phyloP scores from a whole-genome alignment of 2,113 vertebrate species.

The Sturnira hondurensis region DNA sequence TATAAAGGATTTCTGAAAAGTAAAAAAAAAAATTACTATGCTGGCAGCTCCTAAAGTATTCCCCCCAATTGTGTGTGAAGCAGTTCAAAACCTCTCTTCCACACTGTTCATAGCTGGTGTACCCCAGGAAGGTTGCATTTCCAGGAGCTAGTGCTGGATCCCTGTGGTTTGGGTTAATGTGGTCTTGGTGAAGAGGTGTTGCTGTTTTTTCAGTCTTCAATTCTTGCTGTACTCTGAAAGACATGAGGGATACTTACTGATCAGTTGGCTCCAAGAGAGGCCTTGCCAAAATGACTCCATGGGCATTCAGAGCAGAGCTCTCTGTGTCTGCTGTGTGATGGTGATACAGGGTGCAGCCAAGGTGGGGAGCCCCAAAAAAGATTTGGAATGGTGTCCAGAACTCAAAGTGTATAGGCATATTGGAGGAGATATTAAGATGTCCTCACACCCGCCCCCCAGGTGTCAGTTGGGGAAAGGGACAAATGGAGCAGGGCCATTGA shows the following conservation, averaged over 20 bases:
- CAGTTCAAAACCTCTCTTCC: background rate
- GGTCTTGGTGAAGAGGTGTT: background rate
- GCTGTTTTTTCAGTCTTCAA: background rate
- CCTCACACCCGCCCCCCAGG: no score
- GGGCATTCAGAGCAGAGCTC: background rate
- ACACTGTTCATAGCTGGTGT: background rate
- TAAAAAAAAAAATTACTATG: conserved; percentile 8
- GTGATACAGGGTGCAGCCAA: no score
- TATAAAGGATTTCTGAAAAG: conserved; percentile 44
- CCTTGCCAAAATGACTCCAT: conserved; percentile 31
- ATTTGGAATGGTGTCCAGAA: no score
- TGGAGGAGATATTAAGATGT: no score
- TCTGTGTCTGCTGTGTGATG: background rate
- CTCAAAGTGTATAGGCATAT: no score
- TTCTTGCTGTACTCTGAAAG: background rate
- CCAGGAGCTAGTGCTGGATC: background rate
- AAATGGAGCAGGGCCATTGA: no score
- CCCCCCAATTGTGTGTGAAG: background rate
- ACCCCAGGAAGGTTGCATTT: background rate
- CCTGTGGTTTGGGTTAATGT: conserved; percentile 4
- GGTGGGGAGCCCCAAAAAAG: no score
- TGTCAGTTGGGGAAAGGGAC: no score
- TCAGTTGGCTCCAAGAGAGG: background rate
- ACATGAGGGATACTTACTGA: conserved; percentile 22
- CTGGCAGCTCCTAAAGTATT: background rate